Percentiles rank a stretch among this genome's conserved stretches.
These are phyloP conservation scores for Telmatherina bonti DNA, from an alignment of 2,797 vertebrate species.

Conservation along the genomic window DNA sequence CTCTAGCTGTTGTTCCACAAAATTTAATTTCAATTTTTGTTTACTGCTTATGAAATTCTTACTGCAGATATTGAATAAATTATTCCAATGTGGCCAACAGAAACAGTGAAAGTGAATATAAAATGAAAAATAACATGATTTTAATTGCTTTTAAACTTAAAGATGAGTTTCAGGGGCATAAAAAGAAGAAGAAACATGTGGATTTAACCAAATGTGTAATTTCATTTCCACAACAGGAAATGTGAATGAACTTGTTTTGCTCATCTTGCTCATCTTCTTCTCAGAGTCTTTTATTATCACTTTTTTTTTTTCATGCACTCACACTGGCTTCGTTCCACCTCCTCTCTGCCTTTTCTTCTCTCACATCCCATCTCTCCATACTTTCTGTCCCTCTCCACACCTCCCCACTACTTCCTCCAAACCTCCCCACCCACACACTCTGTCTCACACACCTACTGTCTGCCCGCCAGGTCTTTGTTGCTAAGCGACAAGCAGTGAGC, in stretches of 20 bases:
- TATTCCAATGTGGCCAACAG: constrained; percentile 7
- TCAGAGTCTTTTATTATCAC: constrained; percentile 35
- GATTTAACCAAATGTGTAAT: constrained; percentile 11
- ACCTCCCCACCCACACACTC: constrained; percentile 68
- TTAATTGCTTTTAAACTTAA: neutral
- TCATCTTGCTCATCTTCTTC: constrained; percentile 3
- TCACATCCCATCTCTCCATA: constrained; percentile 29
- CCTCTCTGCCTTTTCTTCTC: constrained; percentile 34
- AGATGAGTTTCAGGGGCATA: neutral
- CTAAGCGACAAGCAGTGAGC: constrained; percentile 83
- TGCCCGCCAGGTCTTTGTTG: constrained; percentile 87
- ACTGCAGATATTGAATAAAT: neutral
- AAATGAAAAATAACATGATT: neutral
- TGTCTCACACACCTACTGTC: constrained; percentile 84
- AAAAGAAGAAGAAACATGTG: neutral
- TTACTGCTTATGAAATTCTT: neutral
- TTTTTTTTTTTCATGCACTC: constrained; percentile 29
- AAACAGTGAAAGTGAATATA: neutral
- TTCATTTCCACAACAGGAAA: neutral
- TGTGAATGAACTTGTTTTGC: constrained; percentile 1
- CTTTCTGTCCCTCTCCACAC: constrained; percentile 51
- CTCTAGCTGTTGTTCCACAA: neutral
- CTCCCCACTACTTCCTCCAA: constrained; percentile 48
- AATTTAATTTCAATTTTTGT: neutral
- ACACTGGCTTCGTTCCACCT: constrained; percentile 32